Base-by-base conservation (phyloP, 2,797 vertebrate genomes). In the Petrocephalus sullivani region DNA sequence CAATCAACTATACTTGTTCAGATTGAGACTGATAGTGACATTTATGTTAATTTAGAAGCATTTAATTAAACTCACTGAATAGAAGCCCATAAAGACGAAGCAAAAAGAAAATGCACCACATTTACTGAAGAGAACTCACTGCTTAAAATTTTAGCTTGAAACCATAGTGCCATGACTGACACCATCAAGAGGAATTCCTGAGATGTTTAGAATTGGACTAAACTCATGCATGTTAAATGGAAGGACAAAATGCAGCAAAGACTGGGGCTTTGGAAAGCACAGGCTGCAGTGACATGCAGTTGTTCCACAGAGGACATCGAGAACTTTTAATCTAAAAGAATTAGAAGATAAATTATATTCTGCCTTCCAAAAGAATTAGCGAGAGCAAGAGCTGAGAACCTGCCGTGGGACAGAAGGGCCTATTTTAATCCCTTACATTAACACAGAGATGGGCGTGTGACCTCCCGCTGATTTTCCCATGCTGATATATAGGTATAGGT, bases 251-350 rank as follows among this genome's bases (percentile, higher is more conserved):
- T 51, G 19, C 41, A 53, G n/a, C 1, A 6, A 19, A 21, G 21
- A 46, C 9, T 86, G 87, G 87, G 82, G 85, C 83, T 89, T 86
- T 8, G 53, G 23, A 83, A 67, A 83, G 23, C 87, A 87, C 71
- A 78, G 37, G 71, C 16, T 78, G 37, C 16, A 16, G 23, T 28
- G 28, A 19, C 14, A 46, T 16, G 71, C 37, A 46, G 19, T 9
- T n/a, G 71, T 87, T 71, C 60, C 71, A 41, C 10, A 75, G 12
- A 75, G 41, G 71, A 37, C 16, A 41, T 19, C 46, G 37, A 78
- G 37, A 78, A 78, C 37, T 16, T 46, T 5, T 78, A 78, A 46
- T 33, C 71, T 37, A 41, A 46, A 46, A 46, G 33, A 78, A 23
- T 23, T 8, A 23, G 60, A 23, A 37, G 2, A 16, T 14, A 19